Base-by-base conservation (phyloP, 35 echinoderm and acorn worm genomes). In the Heliocidaris erythrogramma region DNA sequence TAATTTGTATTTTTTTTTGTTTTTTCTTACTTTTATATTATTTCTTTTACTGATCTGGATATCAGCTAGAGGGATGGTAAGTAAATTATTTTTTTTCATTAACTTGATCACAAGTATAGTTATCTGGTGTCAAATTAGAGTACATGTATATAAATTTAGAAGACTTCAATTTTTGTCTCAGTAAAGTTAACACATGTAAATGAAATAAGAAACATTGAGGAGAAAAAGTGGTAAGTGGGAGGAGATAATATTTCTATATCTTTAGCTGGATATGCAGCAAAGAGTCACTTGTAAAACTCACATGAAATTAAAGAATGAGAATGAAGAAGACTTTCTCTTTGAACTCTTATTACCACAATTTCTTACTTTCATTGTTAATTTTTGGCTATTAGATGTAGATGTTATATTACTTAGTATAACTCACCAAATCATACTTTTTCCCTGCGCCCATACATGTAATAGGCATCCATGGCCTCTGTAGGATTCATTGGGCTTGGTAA, bases 401-500 rank as follows among this genome's bases (percentile, higher is more conserved):
- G 27, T 52, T 52, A 52, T 10, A 56, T 56, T 10, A 56, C 5
- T 56, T 14, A 8, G 6, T 11, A 56, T 2, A 27, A 3, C 4
- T 78, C 18, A 27, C 65, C 2, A 78, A 78, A 14, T 16, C 24
- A 27, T 78, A 27, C 18, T 78, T 18, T 78, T 89, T 47, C 31
- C 87, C 6, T 89, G 7, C 0, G 21, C 47, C 4, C 47, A 89
- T 42, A 42, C 35, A 42, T 29, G 17, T 89, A 13, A 47, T 85
- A 99, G 98, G 96, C 96, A 35, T 97, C 96, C 53, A 94, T 93
- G 92, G 32, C 96, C 14, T 94, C 98, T 6, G 93, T 99, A n/a
- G 98, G 98, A 5, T 99, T 99, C 93, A 96, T 99, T 31, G 98
- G 98, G 53, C 94, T 99, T 90, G 98, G 98, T 30, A 99, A 99